phyloP scores from a whole-genome alignment of 2,797 vertebrate species.

The Aldrovandia affinis region DNA sequence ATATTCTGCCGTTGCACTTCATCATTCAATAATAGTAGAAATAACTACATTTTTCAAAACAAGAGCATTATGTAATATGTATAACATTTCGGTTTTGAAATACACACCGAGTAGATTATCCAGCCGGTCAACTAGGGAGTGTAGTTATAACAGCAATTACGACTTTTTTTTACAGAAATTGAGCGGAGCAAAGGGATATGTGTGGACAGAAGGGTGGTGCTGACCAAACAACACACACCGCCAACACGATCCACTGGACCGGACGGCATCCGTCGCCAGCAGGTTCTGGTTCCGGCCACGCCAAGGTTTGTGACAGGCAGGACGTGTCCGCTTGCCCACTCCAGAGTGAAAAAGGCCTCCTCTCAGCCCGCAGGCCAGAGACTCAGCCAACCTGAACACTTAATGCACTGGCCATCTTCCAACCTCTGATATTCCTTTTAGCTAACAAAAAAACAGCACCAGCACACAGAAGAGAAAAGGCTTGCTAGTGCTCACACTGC shows the following conservation, averaged over 20 bases:
- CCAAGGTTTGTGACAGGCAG: no score
- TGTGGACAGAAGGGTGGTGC: neutral
- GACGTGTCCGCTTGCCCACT: no score
- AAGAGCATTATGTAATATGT: neutral
- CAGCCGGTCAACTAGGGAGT: neutral
- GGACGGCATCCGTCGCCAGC: no score
- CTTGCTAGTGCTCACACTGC: neutral
- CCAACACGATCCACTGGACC: neutral
- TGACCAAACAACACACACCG: neutral
- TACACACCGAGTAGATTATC: neutral
- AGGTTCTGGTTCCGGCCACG: no score
- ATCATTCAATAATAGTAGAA: neutral
- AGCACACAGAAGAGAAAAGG: neutral
- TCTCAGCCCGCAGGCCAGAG: no score
- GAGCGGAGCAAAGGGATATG: neutral
- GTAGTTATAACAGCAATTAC: neutral
- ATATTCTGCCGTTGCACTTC: neutral
- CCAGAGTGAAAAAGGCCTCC: no score
- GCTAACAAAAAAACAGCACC: no score
- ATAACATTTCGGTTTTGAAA: neutral
- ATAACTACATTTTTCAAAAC: neutral
- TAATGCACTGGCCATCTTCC: neutral
- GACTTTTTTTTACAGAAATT: neutral
- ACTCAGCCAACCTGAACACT: no score
- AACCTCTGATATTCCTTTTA: neutral